Conservation (phyloP, 2,113 vertebrate species). For the Synchiropus splendidus region DNA sequence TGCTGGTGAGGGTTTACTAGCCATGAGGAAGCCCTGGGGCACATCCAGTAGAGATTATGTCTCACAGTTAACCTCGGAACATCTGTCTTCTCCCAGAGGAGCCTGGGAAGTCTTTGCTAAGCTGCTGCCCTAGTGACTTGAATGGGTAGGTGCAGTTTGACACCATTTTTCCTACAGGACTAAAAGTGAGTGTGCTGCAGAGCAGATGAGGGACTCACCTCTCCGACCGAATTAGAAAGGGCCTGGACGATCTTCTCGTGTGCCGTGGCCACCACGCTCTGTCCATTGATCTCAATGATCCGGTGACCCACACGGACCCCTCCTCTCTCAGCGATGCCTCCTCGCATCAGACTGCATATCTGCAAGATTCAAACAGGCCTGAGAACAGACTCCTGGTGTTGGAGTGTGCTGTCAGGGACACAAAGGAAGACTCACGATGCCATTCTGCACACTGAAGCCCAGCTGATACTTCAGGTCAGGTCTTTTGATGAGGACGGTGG, state of each 20-base stretch:
- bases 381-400: neutral
- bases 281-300: slow-evolving; percentile 97
- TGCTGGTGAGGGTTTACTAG: too few relatives aligned
- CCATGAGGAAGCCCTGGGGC: too few relatives aligned
- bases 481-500: slow-evolving; percentile 95
- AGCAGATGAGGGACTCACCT: slow-evolving; percentile 66
- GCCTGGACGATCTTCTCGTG: slow-evolving; percentile 99
- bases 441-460: slow-evolving; percentile 98
- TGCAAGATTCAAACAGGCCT: slow-evolving; percentile 27
- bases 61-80: too few relatives aligned
- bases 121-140: too few relatives aligned
- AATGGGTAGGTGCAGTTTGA: too few relatives aligned
- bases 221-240: slow-evolving; percentile 93
- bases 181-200: neutral
- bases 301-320: slow-evolving; percentile 92
- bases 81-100: too few relatives aligned
- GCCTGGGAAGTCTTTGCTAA: too few relatives aligned
- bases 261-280: slow-evolving; percentile 94
- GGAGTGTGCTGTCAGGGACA: too few relatives aligned
- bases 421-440: slow-evolving; percentile 73
- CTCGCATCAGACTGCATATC: slow-evolving; percentile 98
- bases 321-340: slow-evolving; percentile 93
- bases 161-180: too few relatives aligned
- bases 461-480: slow-evolving; percentile 97
- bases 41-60: too few relatives aligned